These are phyloP conservation scores for Danio albolineatus DNA, from an alignment of 2,797 vertebrate species.

Conservation along the genomic window DNA sequence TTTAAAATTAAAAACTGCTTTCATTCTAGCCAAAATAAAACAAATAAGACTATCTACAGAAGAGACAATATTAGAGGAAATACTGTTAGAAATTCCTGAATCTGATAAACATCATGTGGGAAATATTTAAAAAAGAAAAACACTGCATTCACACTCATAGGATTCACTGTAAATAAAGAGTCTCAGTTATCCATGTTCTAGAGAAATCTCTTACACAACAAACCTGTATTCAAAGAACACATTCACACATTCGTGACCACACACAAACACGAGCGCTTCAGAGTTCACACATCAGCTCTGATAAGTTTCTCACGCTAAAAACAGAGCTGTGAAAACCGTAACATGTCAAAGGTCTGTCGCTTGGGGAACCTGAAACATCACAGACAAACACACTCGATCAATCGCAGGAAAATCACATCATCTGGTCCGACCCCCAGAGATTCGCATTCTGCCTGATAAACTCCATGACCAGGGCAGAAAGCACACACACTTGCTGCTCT, in stretches of 20 bases:
- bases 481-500: conserved; percentile 10
- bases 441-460: background rate
- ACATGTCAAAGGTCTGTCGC: background rate
- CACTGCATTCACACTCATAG: background rate
- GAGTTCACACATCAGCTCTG: conserved; percentile 35
- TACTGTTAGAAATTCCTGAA: too few species aligned
- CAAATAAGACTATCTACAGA: too few species aligned
- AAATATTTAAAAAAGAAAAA: too few species aligned
- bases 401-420: background rate
- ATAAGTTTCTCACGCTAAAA: conserved; percentile 34
- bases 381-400: background rate
- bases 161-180: conserved; percentile 4
- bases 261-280: background rate
- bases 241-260: conserved; percentile 10
- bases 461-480: background rate
- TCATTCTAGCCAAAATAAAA: too few species aligned
- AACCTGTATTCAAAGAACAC: conserved; percentile 7
- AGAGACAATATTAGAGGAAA: too few species aligned
- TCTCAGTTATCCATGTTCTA: background rate
- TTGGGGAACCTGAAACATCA: background rate
- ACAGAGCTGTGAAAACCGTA: conserved; percentile 1
- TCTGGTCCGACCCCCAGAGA: background rate
- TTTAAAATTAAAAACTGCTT: too few species aligned
- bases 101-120: too few species aligned
- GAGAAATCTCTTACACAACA: background rate